Base-by-base conservation (phyloP, 2,113 vertebrate species). In the Acrocephalus arundinaceus region DNA sequence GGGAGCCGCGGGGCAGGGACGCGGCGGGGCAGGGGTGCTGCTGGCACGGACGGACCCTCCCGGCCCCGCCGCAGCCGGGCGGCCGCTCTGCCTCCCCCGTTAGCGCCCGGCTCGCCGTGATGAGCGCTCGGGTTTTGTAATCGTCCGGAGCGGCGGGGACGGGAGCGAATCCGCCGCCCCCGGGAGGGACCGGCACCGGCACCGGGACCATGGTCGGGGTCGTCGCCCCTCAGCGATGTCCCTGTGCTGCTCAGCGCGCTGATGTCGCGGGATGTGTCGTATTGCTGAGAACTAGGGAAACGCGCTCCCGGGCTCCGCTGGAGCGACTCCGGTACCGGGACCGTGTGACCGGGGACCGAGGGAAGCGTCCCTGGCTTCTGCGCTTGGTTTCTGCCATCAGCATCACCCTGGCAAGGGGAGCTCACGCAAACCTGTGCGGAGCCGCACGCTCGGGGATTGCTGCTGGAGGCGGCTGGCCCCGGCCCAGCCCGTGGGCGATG, bases 401-500 rank as follows among this genome's bases (percentile, higher is more conserved):
- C 63, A 5, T 7, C 27, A 11, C 7, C 70, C 9, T 77, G 2
- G 89, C 77, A 1, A 43, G 78, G 78, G 77, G 27, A 63, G 89
- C 89, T 76, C 68, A 15, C 16, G 11, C 2, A 9, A n/a, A 30
- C 24, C 90, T 13, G 79, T 2, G 16, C 54, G 15, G 87, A 27
- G 78, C 87, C 54, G 55, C 79, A 75, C 87, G 70, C 87, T 46
- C 78, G 49, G 87, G 63, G 79, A 68, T 63, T 31, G 87, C 79
- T 84, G 79, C 87, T 20, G 87, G 87, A 90, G 87, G 87, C 87
- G 87, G 77, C 91, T 94, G 94, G 83, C 52, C 35, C 46, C 93
- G 49, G 85, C 95, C 85, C 89, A 72, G 76, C 13, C 89, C 66
- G 82, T n/a, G 8, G 94, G 89, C 78, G 58, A 30, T 22, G 92